A percentile compares a stretch with the other conserved stretches of the same genome.
Evolutionary conservation across 2,888 invertebrate species (phyloP).

Genomic region (Metopia argyrocephala): DNA sequence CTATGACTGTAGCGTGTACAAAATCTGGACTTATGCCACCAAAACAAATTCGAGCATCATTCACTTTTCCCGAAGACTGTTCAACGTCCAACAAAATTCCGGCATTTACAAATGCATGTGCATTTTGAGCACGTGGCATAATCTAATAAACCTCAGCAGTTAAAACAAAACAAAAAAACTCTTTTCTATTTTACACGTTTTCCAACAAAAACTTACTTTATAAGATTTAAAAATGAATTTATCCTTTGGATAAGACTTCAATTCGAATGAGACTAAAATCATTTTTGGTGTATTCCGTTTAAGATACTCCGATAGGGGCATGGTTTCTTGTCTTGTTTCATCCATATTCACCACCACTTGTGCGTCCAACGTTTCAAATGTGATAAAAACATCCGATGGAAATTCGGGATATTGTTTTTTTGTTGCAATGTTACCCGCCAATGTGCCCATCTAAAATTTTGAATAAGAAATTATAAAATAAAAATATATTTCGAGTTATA

Average conservation of each 20-base stretch:
- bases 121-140: conserved; percentile 86
- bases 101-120: conserved; percentile 87
- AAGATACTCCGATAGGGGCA: conserved; percentile 55
- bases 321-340: conserved; percentile 69
- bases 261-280: conserved; percentile 59
- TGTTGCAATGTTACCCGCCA: conserved; percentile 85
- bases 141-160: conserved; percentile 81
- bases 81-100: conserved; percentile 83
- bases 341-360: conserved; percentile 79
- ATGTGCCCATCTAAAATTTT: conserved; percentile 80
- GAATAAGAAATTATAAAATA: neutral
- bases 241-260: conserved; percentile 61
- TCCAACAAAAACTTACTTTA: conserved; percentile 61
- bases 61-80: conserved; percentile 74
- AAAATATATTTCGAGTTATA: too few relatives aligned
- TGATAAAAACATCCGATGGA: conserved; percentile 84
- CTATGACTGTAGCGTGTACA: conserved; percentile 81
- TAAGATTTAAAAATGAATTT: conserved; percentile 64
- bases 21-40: conserved; percentile 82
- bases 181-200: too few relatives aligned
- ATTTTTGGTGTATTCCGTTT: conserved; percentile 34
- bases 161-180: too few relatives aligned
- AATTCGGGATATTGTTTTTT: conserved; percentile 83
- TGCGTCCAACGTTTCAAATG: conserved; percentile 74
- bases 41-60: conserved; percentile 81